Percentiles rank a stretch among this genome's conserved stretches.
Evolutionary conservation across 2,888 invertebrate genomes (phyloP).

Genomic region (Rambutsinella grinnellia): DNA sequence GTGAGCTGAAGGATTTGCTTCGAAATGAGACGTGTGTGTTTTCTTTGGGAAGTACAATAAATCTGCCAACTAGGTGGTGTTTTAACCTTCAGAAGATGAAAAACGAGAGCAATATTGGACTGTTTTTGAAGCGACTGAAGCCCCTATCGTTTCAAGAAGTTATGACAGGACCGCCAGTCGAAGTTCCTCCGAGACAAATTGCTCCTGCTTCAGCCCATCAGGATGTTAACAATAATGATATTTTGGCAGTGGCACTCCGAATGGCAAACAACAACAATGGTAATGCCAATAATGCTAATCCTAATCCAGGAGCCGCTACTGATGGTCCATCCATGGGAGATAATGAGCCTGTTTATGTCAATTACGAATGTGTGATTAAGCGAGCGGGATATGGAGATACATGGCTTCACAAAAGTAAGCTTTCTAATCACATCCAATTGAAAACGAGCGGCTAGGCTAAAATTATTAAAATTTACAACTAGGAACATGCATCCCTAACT

Average conservation of each 20-base stretch:
- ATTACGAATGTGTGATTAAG: slow-evolving; percentile 37
- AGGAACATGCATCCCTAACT: slow-evolving; percentile 41
- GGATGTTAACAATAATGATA: not conserved
- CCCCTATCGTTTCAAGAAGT: slow-evolving; percentile 18
- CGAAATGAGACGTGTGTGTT: slow-evolving; percentile 34
- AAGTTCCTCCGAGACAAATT: no score
- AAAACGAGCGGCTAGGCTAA: not conserved
- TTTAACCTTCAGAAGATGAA: slow-evolving; percentile 46
- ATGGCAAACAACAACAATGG: not conserved
- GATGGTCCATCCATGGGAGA: not conserved
- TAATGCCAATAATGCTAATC: not conserved
- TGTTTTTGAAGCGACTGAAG: slow-evolving; percentile 29
- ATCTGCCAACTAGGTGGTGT: slow-evolving; percentile 30
- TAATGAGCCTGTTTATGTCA: slow-evolving; percentile 25
- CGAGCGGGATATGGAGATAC: slow-evolving; percentile 27
- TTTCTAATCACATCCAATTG: not conserved
- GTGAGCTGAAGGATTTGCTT: slow-evolving; percentile 32
- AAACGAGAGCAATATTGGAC: slow-evolving; percentile 35
- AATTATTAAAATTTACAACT: not conserved
- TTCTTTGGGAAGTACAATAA: slow-evolving; percentile 14
- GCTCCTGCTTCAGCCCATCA: not conserved
- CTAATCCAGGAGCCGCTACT: not conserved
- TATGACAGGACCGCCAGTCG: not conserved
- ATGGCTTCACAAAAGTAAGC: slow-evolving; percentile 44
- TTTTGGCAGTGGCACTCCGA: no score